These are phyloP conservation scores for Drosophila sproati DNA, from an alignment of 1,140 invertebrate species.

Conservation along the genomic window DNA sequence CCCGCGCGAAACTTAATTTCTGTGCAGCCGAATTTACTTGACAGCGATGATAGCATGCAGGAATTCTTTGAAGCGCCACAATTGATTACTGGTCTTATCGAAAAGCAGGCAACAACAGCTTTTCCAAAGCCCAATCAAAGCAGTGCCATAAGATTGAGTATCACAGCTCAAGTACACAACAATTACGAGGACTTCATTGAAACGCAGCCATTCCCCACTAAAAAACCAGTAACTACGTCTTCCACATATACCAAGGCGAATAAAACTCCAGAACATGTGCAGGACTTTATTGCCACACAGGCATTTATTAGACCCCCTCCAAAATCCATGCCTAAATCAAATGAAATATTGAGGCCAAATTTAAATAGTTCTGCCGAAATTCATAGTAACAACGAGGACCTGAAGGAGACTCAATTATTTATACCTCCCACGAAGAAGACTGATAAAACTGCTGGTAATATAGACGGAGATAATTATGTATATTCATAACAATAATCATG, in stretches of 20 bases:
- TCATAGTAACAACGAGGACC: slow-evolving; percentile 13
- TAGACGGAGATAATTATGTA: neutral
- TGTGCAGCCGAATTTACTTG: neutral
- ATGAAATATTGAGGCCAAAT: neutral
- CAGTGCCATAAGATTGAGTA: neutral
- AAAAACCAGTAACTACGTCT: too few relatives aligned
- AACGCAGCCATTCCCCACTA: slow-evolving; percentile 42
- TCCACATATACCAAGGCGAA: neutral
- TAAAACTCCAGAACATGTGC: neutral
- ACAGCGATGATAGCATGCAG: neutral
- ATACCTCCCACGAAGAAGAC: neutral
- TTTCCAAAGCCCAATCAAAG: neutral
- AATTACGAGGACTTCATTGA: slow-evolving; percentile 41
- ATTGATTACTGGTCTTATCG: neutral
- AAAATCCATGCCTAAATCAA: neutral
- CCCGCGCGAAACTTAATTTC: neutral
- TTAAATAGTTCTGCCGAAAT: slow-evolving; percentile 3
- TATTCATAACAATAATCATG: neutral
- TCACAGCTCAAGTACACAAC: slow-evolving; percentile 2
- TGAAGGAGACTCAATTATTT: slow-evolving; percentile 30
- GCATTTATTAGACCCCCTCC: neutral
- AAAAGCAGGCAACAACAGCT: neutral
- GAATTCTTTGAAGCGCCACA: slow-evolving; percentile 10
- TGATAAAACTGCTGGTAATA: slow-evolving; percentile 3
- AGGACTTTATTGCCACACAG: slow-evolving; percentile 31